Base-by-base conservation (phyloP, 1,140 invertebrate genomes). In the Panonychus citri region DNA sequence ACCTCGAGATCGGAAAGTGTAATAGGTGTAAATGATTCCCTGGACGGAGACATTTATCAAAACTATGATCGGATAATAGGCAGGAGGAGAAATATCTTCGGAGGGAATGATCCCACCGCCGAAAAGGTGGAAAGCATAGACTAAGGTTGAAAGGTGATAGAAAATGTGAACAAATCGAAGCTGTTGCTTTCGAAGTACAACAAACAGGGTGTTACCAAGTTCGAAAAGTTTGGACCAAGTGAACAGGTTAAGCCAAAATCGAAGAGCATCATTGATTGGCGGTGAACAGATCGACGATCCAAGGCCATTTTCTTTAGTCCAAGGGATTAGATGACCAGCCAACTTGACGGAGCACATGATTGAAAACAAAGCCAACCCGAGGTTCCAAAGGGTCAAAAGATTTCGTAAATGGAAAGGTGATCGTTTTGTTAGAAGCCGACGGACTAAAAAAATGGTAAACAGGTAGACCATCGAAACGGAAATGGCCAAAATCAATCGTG, bases 191-290 rank as follows among this genome's bases (percentile, higher is more conserved):
- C 73, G 61, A 8, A 65, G 53, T 48, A 75, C 68, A 49, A 76
- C 70, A 61, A 76, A 76, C 28, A 74, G 54, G 5, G 74, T 76
- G 61, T 77, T 75, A 5, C 74, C 74, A 15, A 77, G 66, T 65
- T 77, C 75, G 21, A 70, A 67, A 3, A 74, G 74, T 72, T 96
- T 93, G 57, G 87, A 93, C 52, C 93, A 71, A 25, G 87, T 85
- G 70, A 95, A 95, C 75, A 88, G 79, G 78, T 79, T 89, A 53
- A 86, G 85, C 90, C 91, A 97, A 68, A 94, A 93, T 1, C 86
- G 85, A 17, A 90, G 5, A 12, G 30, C 12, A 7, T 34, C 30
- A 34, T 34, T 34, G 12, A 34, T 12, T 34, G 30, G 30, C 12
- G 30, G 5, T 7, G 5, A 12, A 34, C 30, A 34, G 30, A 34